A percentile compares a stretch with the other conserved stretches of the same genome.
Conservation (phyloP, 2,888 invertebrate genomes). For the Escarpia spicata region DNA sequence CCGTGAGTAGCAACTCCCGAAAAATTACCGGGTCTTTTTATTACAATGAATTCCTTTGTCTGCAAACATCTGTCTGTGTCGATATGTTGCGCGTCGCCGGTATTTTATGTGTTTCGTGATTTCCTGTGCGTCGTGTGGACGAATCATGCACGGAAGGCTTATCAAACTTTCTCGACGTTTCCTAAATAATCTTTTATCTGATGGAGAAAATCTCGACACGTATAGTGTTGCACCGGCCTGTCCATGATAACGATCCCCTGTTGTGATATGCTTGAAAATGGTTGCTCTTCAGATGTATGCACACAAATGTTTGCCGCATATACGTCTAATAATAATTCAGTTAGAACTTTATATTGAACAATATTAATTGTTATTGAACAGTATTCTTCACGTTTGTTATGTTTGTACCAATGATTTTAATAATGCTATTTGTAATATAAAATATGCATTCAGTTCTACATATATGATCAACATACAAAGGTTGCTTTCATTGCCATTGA, state of each 20-base stretch:
- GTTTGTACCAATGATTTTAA: background rate
- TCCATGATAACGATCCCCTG: background rate
- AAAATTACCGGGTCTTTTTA: background rate
- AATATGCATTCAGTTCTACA: too few species aligned
- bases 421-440: too few species aligned
- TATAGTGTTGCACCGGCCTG: conserved; percentile 8
- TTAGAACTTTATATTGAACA: background rate
- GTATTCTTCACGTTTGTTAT: background rate
- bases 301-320: background rate
- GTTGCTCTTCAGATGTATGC: background rate
- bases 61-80: conserved; percentile 2
- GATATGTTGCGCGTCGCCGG: background rate
- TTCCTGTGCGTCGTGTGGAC: background rate
- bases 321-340: background rate
- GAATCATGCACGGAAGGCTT: background rate
- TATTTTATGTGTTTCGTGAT: background rate
- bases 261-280: background rate
- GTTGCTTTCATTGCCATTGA: background rate
- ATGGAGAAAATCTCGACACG: background rate
- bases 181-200: background rate
- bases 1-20: background rate
- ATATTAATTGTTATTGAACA: background rate
- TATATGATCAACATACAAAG: background rate
- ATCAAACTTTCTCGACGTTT: background rate
- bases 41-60: background rate